Conservation (phyloP, 1,140 invertebrate species). For the Drosophila kurseongensis region DNA sequence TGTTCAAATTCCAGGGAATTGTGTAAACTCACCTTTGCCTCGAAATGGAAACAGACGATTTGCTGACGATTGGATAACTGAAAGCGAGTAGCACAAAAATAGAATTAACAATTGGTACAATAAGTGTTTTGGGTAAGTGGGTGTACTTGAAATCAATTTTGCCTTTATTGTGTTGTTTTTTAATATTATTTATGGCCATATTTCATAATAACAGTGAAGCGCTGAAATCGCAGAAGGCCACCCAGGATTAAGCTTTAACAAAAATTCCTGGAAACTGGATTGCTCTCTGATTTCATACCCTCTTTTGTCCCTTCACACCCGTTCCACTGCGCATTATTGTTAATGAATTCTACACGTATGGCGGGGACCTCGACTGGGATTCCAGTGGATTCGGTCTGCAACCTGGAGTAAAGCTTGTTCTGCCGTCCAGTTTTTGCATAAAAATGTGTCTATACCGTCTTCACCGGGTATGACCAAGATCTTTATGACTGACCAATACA, state of each 20-base stretch:
- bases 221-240: slow-evolving; percentile 43
- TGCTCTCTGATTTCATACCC: slow-evolving; percentile 12
- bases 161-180: slow-evolving; percentile 1
- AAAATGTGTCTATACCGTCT: slow-evolving; percentile 36
- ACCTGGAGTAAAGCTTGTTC: slow-evolving; percentile 53
- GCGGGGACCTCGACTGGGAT: slow-evolving; percentile 7
- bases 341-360: slow-evolving; percentile 78
- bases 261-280: slow-evolving; percentile 67
- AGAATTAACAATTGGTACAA: not conserved
- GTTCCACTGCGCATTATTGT: slow-evolving; percentile 64
- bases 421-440: slow-evolving; percentile 70
- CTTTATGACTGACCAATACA: not conserved
- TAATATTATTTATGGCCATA: slow-evolving; percentile 32
- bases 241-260: slow-evolving; percentile 68
- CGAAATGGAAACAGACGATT: slow-evolving; percentile 9
- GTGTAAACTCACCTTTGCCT: slow-evolving; percentile 28
- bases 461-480: not conserved
- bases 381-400: slow-evolving; percentile 35
- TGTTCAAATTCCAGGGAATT: slow-evolving; percentile 3
- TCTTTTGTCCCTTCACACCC: slow-evolving; percentile 11
- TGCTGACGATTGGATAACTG: slow-evolving; percentile 3
- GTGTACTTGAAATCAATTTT: slow-evolving; percentile 1
- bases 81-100: slow-evolving; percentile 5
- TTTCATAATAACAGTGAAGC: slow-evolving; percentile 22
- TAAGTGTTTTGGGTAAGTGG: not conserved